These are phyloP conservation scores for Kryphioiulus occultus DNA, from an alignment of 2,888 invertebrate genomes.

Conservation along the genomic window DNA sequence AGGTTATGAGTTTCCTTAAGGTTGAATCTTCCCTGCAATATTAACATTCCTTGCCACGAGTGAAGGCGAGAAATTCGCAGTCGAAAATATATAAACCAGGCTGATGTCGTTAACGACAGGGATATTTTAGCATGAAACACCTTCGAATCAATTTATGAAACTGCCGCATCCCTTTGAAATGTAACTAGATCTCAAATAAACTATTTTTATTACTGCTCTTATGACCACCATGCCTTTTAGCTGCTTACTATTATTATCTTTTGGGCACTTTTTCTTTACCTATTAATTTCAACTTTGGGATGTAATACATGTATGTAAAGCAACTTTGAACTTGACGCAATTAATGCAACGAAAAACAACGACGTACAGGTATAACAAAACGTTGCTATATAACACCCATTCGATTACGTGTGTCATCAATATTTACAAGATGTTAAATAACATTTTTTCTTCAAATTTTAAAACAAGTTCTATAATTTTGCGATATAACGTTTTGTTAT, in stretches of 20 bases:
- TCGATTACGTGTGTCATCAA: too few relatives aligned
- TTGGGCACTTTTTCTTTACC: background rate
- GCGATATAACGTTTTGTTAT: too few relatives aligned
- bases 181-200: conserved; percentile 4
- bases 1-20: conserved; percentile 38
- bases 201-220: background rate
- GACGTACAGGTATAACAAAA: too few relatives aligned
- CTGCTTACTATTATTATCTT: background rate
- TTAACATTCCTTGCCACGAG: conserved; percentile 13
- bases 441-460: too few relatives aligned
- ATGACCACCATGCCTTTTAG: background rate
- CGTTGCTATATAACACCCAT: too few relatives aligned
- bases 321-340: background rate
- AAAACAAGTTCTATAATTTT: too few relatives aligned
- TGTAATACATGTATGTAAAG: too few relatives aligned
- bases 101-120: background rate
- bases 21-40: conserved; percentile 36
- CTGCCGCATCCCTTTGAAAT: conserved; percentile 25
- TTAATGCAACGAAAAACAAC: background rate
- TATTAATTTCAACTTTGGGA: background rate
- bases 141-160: background rate
- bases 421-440: too few relatives aligned
- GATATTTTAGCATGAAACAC: background rate
- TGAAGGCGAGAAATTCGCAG: conserved; percentile 18
- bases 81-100: background rate